Evolutionary conservation across 2,113 vertebrate genomes (phyloP).

Genomic region (Eleginops maclovinus): DNA sequence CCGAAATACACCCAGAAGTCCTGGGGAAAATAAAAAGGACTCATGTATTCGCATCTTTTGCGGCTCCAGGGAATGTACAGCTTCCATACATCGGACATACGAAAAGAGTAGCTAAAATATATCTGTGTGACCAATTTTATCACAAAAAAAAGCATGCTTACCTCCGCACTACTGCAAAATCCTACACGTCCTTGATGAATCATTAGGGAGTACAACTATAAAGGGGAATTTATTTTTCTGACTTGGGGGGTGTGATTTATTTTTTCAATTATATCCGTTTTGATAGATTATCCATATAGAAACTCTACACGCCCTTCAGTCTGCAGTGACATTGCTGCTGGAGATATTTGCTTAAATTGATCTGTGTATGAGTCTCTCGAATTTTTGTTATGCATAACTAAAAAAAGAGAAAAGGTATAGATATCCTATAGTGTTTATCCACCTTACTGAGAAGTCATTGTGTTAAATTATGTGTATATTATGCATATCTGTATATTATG

Average conservation of each 20-base stretch:
- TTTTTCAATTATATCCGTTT: conserved; percentile 68
- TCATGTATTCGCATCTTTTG: neutral
- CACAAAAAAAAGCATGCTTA: conserved; percentile 40
- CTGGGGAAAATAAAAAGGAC: neutral
- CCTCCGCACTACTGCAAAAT: conserved; percentile 47
- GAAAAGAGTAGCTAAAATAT: conserved; percentile 11
- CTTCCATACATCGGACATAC: neutral
- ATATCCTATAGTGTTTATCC: conserved; percentile 19
- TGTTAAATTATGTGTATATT: no score
- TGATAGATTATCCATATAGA: conserved; percentile 54
- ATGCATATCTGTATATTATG: no score
- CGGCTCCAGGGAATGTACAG: neutral
- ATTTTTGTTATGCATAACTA: neutral
- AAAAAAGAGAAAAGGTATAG: conserved; percentile 6
- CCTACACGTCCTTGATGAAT: conserved; percentile 56
- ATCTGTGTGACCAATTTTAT: conserved; percentile 18
- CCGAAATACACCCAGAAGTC: conserved; percentile 6
- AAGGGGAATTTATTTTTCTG: conserved; percentile 58
- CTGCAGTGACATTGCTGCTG: conserved; percentile 20
- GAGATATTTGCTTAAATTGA: conserved; percentile 18
- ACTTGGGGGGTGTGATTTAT: conserved; percentile 67
- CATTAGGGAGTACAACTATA: conserved; percentile 48
- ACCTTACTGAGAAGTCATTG: conserved; percentile 40
- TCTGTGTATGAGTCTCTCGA: neutral
- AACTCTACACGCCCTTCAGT: conserved; percentile 3